A percentile compares a stretch with the other conserved stretches of the same genome.
Evolutionary conservation across 1,140 invertebrate genomes (phyloP).

Genomic region (Conus betulinus): DNA sequence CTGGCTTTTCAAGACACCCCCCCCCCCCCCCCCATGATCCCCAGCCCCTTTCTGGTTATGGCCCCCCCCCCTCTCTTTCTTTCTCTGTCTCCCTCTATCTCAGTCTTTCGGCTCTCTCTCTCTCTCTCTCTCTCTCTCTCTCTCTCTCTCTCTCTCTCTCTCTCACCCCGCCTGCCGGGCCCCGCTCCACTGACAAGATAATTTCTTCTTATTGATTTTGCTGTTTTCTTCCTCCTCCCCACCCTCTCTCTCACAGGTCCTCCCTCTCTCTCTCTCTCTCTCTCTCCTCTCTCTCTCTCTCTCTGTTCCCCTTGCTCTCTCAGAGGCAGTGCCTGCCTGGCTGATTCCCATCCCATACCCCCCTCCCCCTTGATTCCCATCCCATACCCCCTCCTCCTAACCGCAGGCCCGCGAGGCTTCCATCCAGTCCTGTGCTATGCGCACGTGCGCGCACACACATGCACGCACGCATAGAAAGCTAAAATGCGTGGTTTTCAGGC

Average conservation of each 20-base stretch:
- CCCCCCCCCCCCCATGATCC: too few relatives aligned
- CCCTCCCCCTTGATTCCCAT: neutral
- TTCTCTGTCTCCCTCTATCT: neutral
- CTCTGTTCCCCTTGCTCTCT: neutral
- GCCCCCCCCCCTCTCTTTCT: neutral
- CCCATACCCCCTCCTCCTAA: neutral
- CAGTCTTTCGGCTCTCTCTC: neutral
- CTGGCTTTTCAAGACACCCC: too few relatives aligned
- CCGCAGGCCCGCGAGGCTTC: neutral
- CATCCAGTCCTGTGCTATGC: neutral
- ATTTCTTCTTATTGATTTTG: conserved; percentile 42
- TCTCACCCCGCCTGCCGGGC: neutral
- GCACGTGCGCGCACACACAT: too few relatives aligned
- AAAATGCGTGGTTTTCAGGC: too few relatives aligned
- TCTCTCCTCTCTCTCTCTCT: neutral
- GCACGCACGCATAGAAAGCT: too few relatives aligned
- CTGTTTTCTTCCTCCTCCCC: conserved; percentile 17
- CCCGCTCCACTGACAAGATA: conserved; percentile 40
- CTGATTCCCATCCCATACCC: neutral
- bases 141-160: conserved; percentile 8
- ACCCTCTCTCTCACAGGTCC: neutral
- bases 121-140: conserved; percentile 5
- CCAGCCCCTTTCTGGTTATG: neutral
- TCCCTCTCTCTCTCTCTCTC: neutral
- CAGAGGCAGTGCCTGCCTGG: neutral